Percentiles rank a stretch among this genome's conserved stretches.
Evolutionary conservation across 2,113 vertebrate species (phyloP).

Genomic region (Addax nasomaculatus): DNA sequence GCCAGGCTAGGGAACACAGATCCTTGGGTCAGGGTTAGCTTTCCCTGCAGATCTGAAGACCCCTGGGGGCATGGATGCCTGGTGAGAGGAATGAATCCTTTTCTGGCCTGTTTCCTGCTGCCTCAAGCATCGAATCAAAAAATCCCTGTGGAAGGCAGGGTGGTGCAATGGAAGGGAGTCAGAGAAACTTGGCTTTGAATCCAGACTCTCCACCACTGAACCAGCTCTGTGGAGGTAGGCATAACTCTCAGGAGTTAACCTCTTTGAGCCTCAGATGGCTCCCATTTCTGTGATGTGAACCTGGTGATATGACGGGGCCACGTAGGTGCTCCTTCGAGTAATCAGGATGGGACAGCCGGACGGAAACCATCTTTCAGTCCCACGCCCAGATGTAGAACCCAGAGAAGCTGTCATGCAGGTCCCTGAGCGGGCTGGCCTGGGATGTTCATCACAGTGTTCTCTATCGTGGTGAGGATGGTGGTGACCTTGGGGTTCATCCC

Average conservation of each 20-base stretch:
- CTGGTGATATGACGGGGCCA: background rate
- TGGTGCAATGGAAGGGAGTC: background rate
- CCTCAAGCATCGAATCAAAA: background rate
- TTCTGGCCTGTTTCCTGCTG: background rate
- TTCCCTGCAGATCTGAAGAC: background rate
- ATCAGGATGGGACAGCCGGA: rapidly evolving
- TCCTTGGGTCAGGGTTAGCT: background rate
- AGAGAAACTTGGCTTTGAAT: background rate
- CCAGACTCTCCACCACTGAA: background rate
- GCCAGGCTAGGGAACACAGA: background rate
- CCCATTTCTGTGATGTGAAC: too few species aligned
- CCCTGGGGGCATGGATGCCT: background rate
- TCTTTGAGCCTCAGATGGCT: background rate
- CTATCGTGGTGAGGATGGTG: too few species aligned
- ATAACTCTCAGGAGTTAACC: rapidly evolving
- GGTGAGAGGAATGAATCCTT: background rate
- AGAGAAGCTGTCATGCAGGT: background rate
- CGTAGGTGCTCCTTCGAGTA: background rate
- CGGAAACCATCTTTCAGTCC: background rate
- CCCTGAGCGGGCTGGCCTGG: rapidly evolving
- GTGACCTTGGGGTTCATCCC: background rate
- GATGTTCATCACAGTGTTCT: too few species aligned
- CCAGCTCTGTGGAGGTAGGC: rapidly evolving
- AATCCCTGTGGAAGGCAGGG: rapidly evolving
- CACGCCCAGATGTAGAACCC: rapidly evolving